phyloP scores from a whole-genome alignment of 2,888 invertebrate genomes.

The Conus canariensis region DNA sequence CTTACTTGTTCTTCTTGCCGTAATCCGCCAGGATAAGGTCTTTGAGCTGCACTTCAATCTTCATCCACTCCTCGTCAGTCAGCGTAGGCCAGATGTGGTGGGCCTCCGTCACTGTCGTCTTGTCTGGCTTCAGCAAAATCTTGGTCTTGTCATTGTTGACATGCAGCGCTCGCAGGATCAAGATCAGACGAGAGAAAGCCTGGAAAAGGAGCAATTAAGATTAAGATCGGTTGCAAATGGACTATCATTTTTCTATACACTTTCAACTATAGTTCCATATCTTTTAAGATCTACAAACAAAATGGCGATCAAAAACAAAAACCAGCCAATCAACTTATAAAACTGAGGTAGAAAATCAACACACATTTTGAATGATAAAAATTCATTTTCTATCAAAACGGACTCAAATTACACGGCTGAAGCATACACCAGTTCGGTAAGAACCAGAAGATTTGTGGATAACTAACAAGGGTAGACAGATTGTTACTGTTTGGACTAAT shows the following conservation, averaged over 20 bases:
- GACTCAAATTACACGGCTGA: too few species aligned
- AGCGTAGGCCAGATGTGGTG: constrained; percentile 99
- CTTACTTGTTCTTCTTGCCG: constrained; percentile 98
- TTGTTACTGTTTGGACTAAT: too few species aligned
- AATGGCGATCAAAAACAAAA: background rate
- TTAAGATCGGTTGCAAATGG: background rate
- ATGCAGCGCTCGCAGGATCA: constrained; percentile 97
- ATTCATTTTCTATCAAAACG: too few species aligned
- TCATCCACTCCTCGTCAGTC: constrained; percentile 99
- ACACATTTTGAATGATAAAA: too few species aligned
- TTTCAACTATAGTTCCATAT: too few species aligned
- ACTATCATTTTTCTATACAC: too few species aligned
- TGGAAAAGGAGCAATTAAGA: constrained; percentile 72
- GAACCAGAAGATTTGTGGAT: too few species aligned
- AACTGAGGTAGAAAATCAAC: too few species aligned
- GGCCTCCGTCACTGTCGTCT: constrained; percentile 98
- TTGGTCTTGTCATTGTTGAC: constrained; percentile 99
- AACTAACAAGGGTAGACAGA: too few species aligned
- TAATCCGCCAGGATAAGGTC: constrained; percentile 99
- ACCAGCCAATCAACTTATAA: too few species aligned
- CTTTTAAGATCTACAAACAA: background rate
- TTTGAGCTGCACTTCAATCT: constrained; percentile 97
- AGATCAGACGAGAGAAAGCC: constrained; percentile 97
- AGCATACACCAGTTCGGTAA: too few species aligned
- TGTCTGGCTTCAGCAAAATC: constrained; percentile 98